These are phyloP conservation scores for Heteronetta atricapilla DNA, from an alignment of 2,113 vertebrate species.

Conservation along the genomic window DNA sequence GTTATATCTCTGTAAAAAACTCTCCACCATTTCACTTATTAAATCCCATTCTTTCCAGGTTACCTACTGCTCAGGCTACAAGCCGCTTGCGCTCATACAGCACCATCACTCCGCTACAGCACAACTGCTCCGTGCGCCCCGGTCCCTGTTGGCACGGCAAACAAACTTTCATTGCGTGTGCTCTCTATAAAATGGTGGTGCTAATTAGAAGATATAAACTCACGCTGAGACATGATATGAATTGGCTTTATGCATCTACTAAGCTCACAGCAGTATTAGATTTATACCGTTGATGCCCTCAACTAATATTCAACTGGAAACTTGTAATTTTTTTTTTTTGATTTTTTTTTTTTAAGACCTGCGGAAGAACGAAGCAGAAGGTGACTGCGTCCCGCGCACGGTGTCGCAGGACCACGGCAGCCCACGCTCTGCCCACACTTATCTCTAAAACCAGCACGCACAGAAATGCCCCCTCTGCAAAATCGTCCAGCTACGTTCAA, in stretches of 20 bases:
- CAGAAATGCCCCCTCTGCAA: neutral
- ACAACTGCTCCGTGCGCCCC: slow-evolving; percentile 39
- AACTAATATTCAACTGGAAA: slow-evolving; percentile 76
- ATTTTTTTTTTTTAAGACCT: slow-evolving; percentile 70
- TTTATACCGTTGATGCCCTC: slow-evolving; percentile 75
- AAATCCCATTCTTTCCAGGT: slow-evolving; percentile 70
- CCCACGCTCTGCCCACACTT: neutral
- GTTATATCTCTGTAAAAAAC: slow-evolving; percentile 63
- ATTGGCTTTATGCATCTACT: slow-evolving; percentile 77
- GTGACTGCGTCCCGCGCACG: slow-evolving; percentile 36
- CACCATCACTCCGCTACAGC: slow-evolving; percentile 53
- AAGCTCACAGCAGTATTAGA: slow-evolving; percentile 82
- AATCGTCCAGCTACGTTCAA: neutral
- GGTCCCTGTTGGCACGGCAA: slow-evolving; percentile 76
- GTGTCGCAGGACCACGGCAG: neutral
- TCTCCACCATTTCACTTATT: slow-evolving; percentile 67
- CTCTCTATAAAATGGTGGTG: slow-evolving; percentile 77
- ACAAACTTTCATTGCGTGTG: slow-evolving; percentile 79
- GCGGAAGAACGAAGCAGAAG: slow-evolving; percentile 51
- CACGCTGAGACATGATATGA: slow-evolving; percentile 83
- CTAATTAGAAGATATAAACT: slow-evolving; percentile 85
- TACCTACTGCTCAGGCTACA: slow-evolving; percentile 75
- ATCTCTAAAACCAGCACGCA: neutral
- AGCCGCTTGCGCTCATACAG: slow-evolving; percentile 31
- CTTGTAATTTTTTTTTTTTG: slow-evolving; percentile 53